Conservation (phyloP, 2,113 vertebrate species). For the Scopus umbretta region DNA sequence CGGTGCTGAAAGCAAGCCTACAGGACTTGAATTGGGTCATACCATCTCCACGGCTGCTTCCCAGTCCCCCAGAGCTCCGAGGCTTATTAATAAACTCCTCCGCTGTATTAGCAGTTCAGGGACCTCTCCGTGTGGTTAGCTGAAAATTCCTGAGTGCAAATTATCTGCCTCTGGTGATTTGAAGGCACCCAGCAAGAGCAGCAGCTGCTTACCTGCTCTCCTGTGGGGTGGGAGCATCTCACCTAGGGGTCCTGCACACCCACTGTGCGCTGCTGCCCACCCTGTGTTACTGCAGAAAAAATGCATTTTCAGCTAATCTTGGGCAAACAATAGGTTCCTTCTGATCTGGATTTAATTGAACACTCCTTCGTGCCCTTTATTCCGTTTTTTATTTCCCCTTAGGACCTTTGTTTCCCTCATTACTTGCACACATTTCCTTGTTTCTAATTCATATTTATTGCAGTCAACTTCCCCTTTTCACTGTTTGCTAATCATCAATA, state of each 20-base stretch:
- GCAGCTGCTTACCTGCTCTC: neutral
- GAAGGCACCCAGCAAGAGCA: neutral
- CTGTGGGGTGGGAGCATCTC: fast-evolving
- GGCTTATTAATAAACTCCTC: neutral
- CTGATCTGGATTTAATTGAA: neutral
- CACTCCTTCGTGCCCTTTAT: neutral
- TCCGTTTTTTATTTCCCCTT: neutral
- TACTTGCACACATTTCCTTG: neutral
- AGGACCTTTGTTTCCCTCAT: neutral
- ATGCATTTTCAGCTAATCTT: neutral
- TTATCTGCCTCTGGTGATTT: neutral
- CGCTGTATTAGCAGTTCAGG: neutral
- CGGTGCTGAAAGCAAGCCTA: neutral
- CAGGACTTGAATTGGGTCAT: neutral
- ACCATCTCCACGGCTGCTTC: neutral
- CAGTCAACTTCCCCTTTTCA: neutral
- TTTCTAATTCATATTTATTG: neutral
- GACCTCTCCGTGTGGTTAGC: neutral
- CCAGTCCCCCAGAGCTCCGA: neutral
- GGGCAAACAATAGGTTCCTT: neutral
- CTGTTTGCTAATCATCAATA: neutral
- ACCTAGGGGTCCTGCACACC: too few species aligned
- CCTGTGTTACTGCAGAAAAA: neutral
- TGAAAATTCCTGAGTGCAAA: neutral
- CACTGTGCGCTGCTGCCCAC: fast-evolving